Evolutionary conservation across 2,797 vertebrate species (phyloP).

Genomic region (Rhinophrynus dorsalis): DNA sequence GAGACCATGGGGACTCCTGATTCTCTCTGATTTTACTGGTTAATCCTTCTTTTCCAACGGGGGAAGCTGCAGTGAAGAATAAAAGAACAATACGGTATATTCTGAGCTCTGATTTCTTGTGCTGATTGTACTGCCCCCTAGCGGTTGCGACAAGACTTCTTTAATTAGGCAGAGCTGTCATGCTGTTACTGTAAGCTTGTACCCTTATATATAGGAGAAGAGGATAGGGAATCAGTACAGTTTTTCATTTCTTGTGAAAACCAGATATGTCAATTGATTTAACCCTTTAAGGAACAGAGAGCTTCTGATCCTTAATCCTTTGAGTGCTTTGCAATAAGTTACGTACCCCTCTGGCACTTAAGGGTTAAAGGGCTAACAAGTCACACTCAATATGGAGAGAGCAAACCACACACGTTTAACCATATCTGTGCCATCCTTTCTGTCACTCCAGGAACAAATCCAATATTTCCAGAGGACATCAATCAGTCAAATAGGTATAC

Average conservation of each 20-base stretch:
- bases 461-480: too few species aligned
- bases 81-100: conserved; percentile 4
- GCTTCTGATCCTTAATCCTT: too few species aligned
- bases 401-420: too few species aligned
- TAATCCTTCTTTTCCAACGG: not conserved
- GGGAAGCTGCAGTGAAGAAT: conserved; percentile 14
- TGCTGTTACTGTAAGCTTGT: not conserved
- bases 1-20: not conserved
- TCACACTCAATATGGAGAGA: too few species aligned
- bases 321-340: too few species aligned
- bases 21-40: not conserved
- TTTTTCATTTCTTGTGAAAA: not conserved
- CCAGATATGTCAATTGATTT: not conserved
- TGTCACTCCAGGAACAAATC: too few species aligned
- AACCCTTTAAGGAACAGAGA: not conserved
- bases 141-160: conserved; percentile 28
- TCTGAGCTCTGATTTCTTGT: not conserved
- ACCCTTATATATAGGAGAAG: not conserved
- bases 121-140: conserved; percentile 23
- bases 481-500: too few species aligned
- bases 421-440: too few species aligned
- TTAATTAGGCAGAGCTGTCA: conserved; percentile 13
- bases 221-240: not conserved
- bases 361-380: too few species aligned
- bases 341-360: too few species aligned